These are phyloP conservation scores for Chaetodon auriga DNA, from an alignment of 2,113 vertebrate species.

Conservation along the genomic window DNA sequence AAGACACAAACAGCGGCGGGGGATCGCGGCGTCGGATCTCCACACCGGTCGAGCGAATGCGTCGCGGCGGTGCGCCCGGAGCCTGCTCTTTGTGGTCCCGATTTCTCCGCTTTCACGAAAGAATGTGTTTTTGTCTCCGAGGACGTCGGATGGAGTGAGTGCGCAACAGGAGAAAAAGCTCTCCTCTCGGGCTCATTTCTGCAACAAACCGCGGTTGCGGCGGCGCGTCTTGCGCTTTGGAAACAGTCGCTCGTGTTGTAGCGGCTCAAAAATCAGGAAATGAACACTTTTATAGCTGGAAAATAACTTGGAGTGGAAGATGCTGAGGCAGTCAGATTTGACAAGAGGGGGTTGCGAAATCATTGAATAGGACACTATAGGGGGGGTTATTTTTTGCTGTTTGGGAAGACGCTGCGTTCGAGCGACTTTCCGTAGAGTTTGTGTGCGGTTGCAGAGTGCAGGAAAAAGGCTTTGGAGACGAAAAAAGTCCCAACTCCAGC, in stretches of 20 bases:
- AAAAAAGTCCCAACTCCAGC: slow-evolving; percentile 80
- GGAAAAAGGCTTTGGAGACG: slow-evolving; percentile 57
- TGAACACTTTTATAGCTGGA: slow-evolving; percentile 52
- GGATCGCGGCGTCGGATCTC: not conserved
- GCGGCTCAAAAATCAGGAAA: slow-evolving; percentile 61
- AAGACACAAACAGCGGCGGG: slow-evolving; percentile 7
- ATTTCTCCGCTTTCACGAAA: slow-evolving; percentile 62
- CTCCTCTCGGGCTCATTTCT: slow-evolving; percentile 16
- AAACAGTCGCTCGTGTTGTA: not conserved
- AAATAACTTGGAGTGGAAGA: slow-evolving; percentile 71
- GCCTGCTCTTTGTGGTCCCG: slow-evolving; percentile 51
- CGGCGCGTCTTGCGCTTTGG: not conserved
- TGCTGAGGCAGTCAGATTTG: slow-evolving; percentile 78
- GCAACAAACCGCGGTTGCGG: not conserved
- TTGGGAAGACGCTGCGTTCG: slow-evolving; percentile 12
- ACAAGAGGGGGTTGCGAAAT: slow-evolving; percentile 74
- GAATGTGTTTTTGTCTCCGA: slow-evolving; percentile 77
- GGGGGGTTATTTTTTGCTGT: not conserved
- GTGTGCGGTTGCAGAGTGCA: slow-evolving; percentile 59
- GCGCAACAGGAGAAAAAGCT: slow-evolving; percentile 71
- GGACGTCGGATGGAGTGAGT: slow-evolving; percentile 79
- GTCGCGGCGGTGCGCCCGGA: slow-evolving; percentile 12
- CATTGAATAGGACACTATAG: slow-evolving; percentile 39
- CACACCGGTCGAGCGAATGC: slow-evolving; percentile 6
- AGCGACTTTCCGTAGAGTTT: slow-evolving; percentile 45